Evolutionary conservation across 2,888 invertebrate species (phyloP).

Genomic region (Philhelius pedissequus): DNA sequence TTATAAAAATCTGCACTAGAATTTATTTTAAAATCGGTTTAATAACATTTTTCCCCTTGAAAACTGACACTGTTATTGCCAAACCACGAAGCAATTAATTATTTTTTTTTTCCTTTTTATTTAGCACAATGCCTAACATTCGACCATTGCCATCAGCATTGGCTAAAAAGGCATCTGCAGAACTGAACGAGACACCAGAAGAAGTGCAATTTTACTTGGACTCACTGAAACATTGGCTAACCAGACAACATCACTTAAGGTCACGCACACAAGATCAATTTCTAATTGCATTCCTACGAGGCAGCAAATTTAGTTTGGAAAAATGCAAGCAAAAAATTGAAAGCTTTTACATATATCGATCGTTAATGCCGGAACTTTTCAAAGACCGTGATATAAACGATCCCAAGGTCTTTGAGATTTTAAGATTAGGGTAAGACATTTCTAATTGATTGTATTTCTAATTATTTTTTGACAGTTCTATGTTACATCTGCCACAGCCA

Average conservation of each 20-base stretch:
- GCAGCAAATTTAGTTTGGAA: slow-evolving; percentile 80
- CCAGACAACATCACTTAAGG: slow-evolving; percentile 79
- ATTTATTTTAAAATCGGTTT: too few species aligned
- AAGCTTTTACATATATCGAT: slow-evolving; percentile 81
- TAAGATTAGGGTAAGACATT: slow-evolving; percentile 72
- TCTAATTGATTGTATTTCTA: neutral
- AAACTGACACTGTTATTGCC: too few species aligned
- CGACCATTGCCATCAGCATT: slow-evolving; percentile 74
- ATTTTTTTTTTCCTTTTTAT: slow-evolving; percentile 40
- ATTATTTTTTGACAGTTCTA: slow-evolving; percentile 28
- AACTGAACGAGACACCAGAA: slow-evolving; percentile 79
- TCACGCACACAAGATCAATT: slow-evolving; percentile 79
- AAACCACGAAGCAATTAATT: slow-evolving; percentile 67
- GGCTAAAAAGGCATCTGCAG: slow-evolving; percentile 77
- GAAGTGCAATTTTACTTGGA: slow-evolving; percentile 77
- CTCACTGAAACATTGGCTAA: slow-evolving; percentile 80
- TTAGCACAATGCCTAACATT: slow-evolving; percentile 75
- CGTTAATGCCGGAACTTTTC: slow-evolving; percentile 81
- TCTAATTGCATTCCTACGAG: slow-evolving; percentile 80
- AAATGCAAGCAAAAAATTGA: slow-evolving; percentile 81
- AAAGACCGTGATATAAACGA: slow-evolving; percentile 74
- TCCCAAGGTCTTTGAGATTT: slow-evolving; percentile 71
- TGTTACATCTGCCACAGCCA: slow-evolving; percentile 70
- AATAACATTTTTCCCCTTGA: too few species aligned
- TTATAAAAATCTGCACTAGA: too few species aligned